A percentile compares a stretch with the other conserved stretches of the same genome.
These are phyloP conservation scores for Melanocharis versteri DNA, from an alignment of 2,113 vertebrate genomes.

Conservation along the genomic window DNA sequence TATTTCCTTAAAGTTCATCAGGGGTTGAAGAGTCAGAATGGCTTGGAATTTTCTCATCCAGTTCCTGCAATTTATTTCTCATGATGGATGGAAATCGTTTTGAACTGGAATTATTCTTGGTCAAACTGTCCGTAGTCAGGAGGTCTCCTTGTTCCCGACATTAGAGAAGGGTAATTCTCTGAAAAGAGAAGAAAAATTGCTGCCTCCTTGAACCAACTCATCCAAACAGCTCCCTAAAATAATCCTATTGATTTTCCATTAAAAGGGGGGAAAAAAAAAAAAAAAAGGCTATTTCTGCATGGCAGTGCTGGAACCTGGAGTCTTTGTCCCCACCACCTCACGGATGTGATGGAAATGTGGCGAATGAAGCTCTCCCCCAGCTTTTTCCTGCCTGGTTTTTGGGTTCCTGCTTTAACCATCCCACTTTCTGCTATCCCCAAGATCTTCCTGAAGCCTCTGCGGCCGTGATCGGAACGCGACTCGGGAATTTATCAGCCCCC, in stretches of 20 bases:
- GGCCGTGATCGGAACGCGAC: background rate
- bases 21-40: background rate
- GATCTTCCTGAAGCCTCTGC: background rate
- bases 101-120: slow-evolving; percentile 22
- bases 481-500: background rate
- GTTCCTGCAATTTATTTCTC: background rate
- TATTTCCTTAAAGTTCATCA: background rate
- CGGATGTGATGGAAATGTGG: background rate
- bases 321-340: background rate
- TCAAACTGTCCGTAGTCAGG: background rate
- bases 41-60: background rate
- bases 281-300: background rate
- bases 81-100: slow-evolving; percentile 9
- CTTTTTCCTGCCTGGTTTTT: background rate
- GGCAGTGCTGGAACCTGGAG: background rate
- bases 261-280: background rate
- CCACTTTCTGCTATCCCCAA: background rate
- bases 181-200: slow-evolving; percentile 29
- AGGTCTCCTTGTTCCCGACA: background rate
- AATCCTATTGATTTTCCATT: slow-evolving; percentile 35
- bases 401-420: background rate
- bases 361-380: background rate
- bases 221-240: slow-evolving; percentile 31
- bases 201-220: slow-evolving; percentile 4
- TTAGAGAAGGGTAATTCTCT: slow-evolving; percentile 2